Evolutionary conservation across 2,113 vertebrate genomes (phyloP).

Genomic region (Caranx ignobilis): DNA sequence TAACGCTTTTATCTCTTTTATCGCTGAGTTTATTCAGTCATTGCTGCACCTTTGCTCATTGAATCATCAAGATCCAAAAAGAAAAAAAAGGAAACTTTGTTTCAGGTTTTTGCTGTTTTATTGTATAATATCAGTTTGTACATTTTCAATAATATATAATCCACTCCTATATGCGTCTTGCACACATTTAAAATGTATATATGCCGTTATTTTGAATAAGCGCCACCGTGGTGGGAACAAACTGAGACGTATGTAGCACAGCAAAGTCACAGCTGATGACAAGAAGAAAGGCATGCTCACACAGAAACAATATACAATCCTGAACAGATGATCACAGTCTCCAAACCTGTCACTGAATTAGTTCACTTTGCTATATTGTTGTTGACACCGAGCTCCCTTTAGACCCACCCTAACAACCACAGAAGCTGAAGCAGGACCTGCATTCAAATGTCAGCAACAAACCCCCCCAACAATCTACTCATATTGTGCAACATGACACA

Average conservation of each 20-base stretch:
- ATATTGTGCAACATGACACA: slow-evolving; percentile 44
- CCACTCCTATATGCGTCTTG: slow-evolving; percentile 67
- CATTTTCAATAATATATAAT: slow-evolving; percentile 71
- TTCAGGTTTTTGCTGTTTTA: slow-evolving; percentile 53
- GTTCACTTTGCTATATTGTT: slow-evolving; percentile 15
- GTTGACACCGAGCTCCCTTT: slow-evolving; percentile 14
- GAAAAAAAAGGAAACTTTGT: background rate
- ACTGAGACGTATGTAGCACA: slow-evolving; percentile 52
- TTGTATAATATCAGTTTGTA: slow-evolving; percentile 70
- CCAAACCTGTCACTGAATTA: slow-evolving; percentile 16
- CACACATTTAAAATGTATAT: slow-evolving; percentile 66
- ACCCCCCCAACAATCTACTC: slow-evolving; percentile 18
- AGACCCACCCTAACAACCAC: slow-evolving; percentile 26
- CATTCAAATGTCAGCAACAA: slow-evolving; percentile 45
- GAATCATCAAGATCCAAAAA: background rate
- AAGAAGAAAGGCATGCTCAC: slow-evolving; percentile 72
- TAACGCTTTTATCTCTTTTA: background rate
- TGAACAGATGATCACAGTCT: slow-evolving; percentile 47
- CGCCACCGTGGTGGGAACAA: slow-evolving; percentile 43
- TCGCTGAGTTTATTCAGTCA: too few relatives aligned
- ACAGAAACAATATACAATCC: slow-evolving; percentile 58
- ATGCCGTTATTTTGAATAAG: slow-evolving; percentile 48
- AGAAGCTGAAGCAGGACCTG: slow-evolving; percentile 38
- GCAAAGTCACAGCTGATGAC: slow-evolving; percentile 51
- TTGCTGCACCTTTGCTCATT: background rate